These are phyloP conservation scores for Heterodera carotae DNA, from an alignment of 1,140 invertebrate species.

Conservation along the genomic window DNA sequence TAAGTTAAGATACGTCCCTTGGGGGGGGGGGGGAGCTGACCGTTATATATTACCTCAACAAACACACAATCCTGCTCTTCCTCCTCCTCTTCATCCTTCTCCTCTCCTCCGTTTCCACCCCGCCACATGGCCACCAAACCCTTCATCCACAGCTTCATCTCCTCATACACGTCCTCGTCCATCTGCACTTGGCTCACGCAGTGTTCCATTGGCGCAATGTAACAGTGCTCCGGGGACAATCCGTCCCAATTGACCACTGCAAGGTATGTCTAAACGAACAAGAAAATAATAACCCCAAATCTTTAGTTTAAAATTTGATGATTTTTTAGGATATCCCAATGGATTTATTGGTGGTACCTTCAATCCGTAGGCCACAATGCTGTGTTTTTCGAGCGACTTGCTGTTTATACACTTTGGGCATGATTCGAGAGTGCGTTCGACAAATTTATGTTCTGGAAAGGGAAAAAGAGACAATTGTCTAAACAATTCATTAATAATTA, in stretches of 20 bases:
- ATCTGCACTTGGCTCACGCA: constrained; percentile 76
- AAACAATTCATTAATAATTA: neutral
- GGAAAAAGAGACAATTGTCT: neutral
- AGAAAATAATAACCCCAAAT: too few relatives aligned
- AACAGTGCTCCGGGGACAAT: constrained; percentile 82
- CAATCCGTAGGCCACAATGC: constrained; percentile 79
- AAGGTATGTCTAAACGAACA: constrained; percentile 75
- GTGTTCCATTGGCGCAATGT: constrained; percentile 83
- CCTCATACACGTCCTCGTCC: constrained; percentile 90
- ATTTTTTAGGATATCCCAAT: too few relatives aligned
- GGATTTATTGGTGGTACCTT: too few relatives aligned
- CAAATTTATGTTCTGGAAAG: constrained; percentile 65
- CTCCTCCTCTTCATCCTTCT: constrained; percentile 68
- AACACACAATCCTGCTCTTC: constrained; percentile 77
- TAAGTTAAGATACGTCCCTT: too few relatives aligned
- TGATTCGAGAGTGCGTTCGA: constrained; percentile 75
- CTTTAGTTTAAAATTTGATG: too few relatives aligned
- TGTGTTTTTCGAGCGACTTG: constrained; percentile 78
- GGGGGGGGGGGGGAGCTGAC: too few relatives aligned
- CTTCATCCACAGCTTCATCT: constrained; percentile 77
- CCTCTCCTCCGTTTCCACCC: constrained; percentile 66
- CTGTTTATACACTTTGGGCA: constrained; percentile 83
- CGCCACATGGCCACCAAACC: constrained; percentile 76
- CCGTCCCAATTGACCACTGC: constrained; percentile 78
- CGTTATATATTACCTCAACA: too few relatives aligned